phyloP scores from a whole-genome alignment of 2,888 invertebrate species.

The Rosalia funebris region DNA sequence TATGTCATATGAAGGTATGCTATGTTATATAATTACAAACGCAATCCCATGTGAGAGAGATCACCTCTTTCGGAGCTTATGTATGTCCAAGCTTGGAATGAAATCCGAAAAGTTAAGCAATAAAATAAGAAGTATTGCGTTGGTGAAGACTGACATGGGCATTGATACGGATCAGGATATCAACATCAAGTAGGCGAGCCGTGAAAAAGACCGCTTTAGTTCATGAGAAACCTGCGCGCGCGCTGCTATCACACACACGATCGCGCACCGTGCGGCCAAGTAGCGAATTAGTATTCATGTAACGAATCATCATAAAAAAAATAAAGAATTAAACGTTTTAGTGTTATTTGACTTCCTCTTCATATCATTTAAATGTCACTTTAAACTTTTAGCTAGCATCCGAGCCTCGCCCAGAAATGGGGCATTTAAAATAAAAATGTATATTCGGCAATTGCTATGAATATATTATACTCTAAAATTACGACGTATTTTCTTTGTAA shows the following conservation, averaged over 20 bases:
- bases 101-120: constrained; percentile 36
- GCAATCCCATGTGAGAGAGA: neutral
- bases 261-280: constrained; percentile 55
- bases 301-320: constrained; percentile 52
- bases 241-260: constrained; percentile 56
- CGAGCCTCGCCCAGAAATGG: neutral
- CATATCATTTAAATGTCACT: constrained; percentile 12
- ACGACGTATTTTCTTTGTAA: no score
- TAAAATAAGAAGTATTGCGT: constrained; percentile 45
- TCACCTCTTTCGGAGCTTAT: neutral
- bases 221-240: constrained; percentile 57
- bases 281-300: constrained; percentile 59
- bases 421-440: no score
- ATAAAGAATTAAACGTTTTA: constrained; percentile 29
- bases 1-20: no score
- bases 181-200: constrained; percentile 55
- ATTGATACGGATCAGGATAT: constrained; percentile 55
- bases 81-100: constrained; percentile 19
- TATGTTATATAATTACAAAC: no score
- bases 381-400: neutral
- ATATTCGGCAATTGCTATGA: no score
- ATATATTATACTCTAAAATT: no score
- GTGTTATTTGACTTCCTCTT: constrained; percentile 13
- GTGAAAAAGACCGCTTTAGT: constrained; percentile 57
- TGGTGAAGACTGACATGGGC: constrained; percentile 48